These are phyloP conservation scores for Leptocoma aspasia DNA, from an alignment of 2,113 vertebrate species.

Conservation along the genomic window DNA sequence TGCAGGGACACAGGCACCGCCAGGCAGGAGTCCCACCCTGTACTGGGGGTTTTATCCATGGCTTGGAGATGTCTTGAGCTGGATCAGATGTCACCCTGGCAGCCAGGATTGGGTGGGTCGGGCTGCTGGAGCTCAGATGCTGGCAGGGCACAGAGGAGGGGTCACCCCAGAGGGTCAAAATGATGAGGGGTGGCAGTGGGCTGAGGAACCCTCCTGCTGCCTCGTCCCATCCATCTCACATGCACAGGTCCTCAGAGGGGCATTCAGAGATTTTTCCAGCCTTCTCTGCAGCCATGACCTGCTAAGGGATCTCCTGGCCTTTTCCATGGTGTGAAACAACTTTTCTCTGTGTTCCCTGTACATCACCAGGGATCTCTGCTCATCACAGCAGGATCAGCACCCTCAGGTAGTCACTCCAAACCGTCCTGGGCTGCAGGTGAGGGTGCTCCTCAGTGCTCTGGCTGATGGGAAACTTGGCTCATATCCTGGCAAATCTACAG, in stretches of 20 bases:
- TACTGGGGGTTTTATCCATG: fast-evolving
- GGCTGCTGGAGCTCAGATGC: background rate
- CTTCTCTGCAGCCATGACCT: background rate
- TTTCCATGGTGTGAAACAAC: background rate
- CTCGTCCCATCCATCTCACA: background rate
- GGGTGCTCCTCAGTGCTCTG: background rate
- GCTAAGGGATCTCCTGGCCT: background rate
- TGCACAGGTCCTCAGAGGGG: fast-evolving
- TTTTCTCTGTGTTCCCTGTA: background rate
- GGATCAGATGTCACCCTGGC: fast-evolving
- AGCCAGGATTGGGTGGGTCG: fast-evolving
- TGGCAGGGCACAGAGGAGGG: background rate
- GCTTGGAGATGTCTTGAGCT: background rate
- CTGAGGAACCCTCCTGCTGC: background rate
- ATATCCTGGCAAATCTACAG: background rate
- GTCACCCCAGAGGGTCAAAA: background rate
- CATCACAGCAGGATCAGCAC: fast-evolving
- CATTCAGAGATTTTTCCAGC: background rate
- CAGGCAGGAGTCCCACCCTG: background rate
- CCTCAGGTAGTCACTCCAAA: background rate
- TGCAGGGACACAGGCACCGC: background rate
- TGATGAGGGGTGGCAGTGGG: background rate
- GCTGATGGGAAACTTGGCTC: background rate
- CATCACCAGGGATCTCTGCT: background rate
- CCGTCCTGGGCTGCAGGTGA: background rate